phyloP scores from a whole-genome alignment of 64 coral and sea anemone genomes.

The Montipora foliosa region DNA sequence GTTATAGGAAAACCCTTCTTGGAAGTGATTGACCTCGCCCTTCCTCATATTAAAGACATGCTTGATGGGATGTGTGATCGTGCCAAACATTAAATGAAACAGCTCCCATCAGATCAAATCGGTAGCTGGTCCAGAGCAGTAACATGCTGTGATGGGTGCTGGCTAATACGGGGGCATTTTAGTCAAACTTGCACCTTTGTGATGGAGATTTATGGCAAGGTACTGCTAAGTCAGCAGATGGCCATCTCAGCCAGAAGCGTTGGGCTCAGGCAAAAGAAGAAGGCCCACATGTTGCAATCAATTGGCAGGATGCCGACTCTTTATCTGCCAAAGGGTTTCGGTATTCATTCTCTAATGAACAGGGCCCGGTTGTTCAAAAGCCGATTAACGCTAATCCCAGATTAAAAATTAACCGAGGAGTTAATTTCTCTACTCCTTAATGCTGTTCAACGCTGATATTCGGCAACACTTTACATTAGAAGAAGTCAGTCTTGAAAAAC shows the following conservation, averaged over 20 bases:
- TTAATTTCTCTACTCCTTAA: too few species aligned
- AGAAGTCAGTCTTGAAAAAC: too few species aligned
- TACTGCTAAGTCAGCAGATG: slow-evolving; percentile 32
- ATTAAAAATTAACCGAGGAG: too few species aligned
- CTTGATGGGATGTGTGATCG: slow-evolving; percentile 64
- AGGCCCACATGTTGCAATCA: slow-evolving; percentile 13
- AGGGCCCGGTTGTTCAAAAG: too few species aligned
- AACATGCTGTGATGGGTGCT: slow-evolving; percentile 64
- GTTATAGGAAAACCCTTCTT: slow-evolving; percentile 55
- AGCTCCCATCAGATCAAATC: background rate
- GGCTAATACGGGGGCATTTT: slow-evolving; percentile 49
- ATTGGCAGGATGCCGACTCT: slow-evolving; percentile 38
- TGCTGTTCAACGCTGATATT: too few species aligned
- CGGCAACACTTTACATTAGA: too few species aligned
- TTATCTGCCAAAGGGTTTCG: slow-evolving; percentile 34
- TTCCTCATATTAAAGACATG: slow-evolving; percentile 60
- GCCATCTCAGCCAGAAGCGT: slow-evolving; percentile 14
- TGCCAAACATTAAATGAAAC: slow-evolving; percentile 73
- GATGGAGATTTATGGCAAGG: slow-evolving; percentile 13
- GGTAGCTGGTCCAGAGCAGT: slow-evolving; percentile 46
- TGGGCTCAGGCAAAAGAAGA: slow-evolving; percentile 36
- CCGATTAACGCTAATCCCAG: too few species aligned
- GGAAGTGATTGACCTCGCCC: slow-evolving; percentile 25
- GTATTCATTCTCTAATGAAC: slow-evolving; percentile 17
- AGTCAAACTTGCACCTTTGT: slow-evolving; percentile 61